phyloP scores from a whole-genome alignment of 2,888 invertebrate genomes.

The Eilema depressum region DNA sequence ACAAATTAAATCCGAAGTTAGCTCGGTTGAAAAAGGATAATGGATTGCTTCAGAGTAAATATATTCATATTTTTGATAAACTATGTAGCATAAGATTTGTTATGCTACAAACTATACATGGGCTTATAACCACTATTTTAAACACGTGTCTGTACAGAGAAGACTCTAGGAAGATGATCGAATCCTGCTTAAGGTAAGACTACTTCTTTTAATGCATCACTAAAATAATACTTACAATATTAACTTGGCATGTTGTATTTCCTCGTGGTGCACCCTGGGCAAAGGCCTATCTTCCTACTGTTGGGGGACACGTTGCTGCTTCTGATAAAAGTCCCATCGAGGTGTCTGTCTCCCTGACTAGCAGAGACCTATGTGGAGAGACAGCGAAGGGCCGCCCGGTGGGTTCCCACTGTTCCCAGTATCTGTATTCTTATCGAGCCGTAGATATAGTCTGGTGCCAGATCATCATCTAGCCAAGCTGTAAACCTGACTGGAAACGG shows the following conservation, averaged over 20 bases:
- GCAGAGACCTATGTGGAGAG: background rate
- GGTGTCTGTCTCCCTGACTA: background rate
- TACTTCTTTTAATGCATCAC: background rate
- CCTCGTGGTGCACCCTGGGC: too few relatives aligned
- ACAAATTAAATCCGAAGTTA: conserved; percentile 83
- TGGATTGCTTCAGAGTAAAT: conserved; percentile 75
- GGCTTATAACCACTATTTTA: conserved; percentile 84
- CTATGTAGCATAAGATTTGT: conserved; percentile 86
- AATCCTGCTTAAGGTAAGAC: conserved; percentile 85
- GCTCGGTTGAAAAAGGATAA: conserved; percentile 79
- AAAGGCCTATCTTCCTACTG: too few relatives aligned
- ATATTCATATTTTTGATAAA: conserved; percentile 83
- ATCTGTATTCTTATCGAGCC: too few relatives aligned
- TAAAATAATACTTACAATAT: background rate
- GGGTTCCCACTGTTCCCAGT: too few relatives aligned
- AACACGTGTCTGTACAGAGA: conserved; percentile 86
- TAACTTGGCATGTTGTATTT: background rate
- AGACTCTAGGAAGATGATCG: conserved; percentile 86
- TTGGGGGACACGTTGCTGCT: too few relatives aligned
- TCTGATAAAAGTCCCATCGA: too few relatives aligned
- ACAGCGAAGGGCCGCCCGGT: background rate
- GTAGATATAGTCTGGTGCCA: too few relatives aligned
- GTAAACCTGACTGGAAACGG: too few relatives aligned
- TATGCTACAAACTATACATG: conserved; percentile 84
- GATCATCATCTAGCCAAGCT: too few relatives aligned